Percentiles rank a stretch among this genome's conserved stretches.
Evolutionary conservation across 2,888 invertebrate species (phyloP).

Genomic region (Anaspis maculata): DNA sequence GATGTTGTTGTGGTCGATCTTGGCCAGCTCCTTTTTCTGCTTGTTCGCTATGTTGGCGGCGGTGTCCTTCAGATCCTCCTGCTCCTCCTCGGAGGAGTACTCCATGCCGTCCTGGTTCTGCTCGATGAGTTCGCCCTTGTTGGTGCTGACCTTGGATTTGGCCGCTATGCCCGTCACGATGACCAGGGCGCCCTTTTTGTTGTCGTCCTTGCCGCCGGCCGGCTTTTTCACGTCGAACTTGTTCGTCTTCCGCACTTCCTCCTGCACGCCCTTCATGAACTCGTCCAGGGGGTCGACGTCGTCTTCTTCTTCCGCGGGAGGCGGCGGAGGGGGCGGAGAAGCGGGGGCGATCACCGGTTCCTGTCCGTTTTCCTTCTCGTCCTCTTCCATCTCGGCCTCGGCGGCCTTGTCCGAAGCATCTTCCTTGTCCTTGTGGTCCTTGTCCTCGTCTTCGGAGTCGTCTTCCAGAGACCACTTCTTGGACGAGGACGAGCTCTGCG

Average conservation of each 20-base stretch:
- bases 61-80: conserved; percentile 87
- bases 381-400: conserved; percentile 16
- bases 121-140: conserved; percentile 97
- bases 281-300: conserved; percentile 96
- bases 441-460: conserved; percentile 87
- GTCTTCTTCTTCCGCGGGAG: conserved; percentile 48
- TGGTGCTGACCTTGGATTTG: conserved; percentile 66
- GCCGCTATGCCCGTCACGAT: conserved; percentile 81
- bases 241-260: conserved; percentile 76
- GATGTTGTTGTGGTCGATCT: conserved; percentile 83
- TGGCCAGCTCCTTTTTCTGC: conserved; percentile 84
- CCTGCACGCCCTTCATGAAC: conserved; percentile 83
- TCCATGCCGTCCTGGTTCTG: conserved; percentile 97
- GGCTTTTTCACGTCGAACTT: conserved; percentile 55
- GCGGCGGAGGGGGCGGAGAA: too few relatives aligned
- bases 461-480: conserved; percentile 96
- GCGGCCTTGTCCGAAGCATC: conserved; percentile 17
- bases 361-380: conserved; percentile 50
- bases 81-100: conserved; percentile 95
- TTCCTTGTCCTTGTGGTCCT: conserved; percentile 35
- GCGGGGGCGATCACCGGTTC: conserved; percentile 24
- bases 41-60: conserved; percentile 84
- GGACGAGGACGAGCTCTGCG: conserved; percentile 33
- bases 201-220: conserved; percentile 39
- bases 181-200: conserved; percentile 57